Conservation (phyloP, 2,113 vertebrate genomes). For the Corapipo altera region DNA sequence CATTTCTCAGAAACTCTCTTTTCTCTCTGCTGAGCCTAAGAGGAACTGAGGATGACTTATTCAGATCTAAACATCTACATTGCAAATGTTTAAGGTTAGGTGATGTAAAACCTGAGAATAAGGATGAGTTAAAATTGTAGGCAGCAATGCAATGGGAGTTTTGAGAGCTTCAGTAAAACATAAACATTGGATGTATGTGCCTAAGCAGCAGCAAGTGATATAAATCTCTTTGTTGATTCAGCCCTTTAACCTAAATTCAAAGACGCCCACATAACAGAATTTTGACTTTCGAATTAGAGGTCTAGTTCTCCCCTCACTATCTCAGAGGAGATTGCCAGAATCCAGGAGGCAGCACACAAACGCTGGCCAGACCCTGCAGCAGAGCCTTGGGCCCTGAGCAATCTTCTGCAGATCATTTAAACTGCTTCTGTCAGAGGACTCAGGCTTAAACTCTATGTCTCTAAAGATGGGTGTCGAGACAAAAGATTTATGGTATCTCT, state of each 20-base stretch:
- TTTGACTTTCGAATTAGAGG: background rate
- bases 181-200: background rate
- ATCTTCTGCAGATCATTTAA: background rate
- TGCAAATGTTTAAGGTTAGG: background rate
- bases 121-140: background rate
- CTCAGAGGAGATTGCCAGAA: background rate
- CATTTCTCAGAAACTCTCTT: slow-evolving; percentile 14
- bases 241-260: background rate
- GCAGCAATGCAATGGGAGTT: background rate
- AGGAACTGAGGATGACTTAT: background rate
- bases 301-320: fast-evolving
- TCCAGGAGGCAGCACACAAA: background rate
- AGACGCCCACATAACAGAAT: background rate
- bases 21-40: background rate
- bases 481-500: background rate
- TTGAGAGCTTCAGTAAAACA: background rate
- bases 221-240: background rate
- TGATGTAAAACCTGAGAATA: background rate
- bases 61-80: background rate
- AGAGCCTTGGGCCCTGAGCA: background rate
- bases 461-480: background rate
- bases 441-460: background rate
- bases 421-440: background rate
- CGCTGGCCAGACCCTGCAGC: background rate
- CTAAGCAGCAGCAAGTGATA: background rate